Percentiles rank a stretch among this genome's conserved stretches.
phyloP scores from a whole-genome alignment of 2,888 invertebrate species.

The Drosophila suboccidentalis region DNA sequence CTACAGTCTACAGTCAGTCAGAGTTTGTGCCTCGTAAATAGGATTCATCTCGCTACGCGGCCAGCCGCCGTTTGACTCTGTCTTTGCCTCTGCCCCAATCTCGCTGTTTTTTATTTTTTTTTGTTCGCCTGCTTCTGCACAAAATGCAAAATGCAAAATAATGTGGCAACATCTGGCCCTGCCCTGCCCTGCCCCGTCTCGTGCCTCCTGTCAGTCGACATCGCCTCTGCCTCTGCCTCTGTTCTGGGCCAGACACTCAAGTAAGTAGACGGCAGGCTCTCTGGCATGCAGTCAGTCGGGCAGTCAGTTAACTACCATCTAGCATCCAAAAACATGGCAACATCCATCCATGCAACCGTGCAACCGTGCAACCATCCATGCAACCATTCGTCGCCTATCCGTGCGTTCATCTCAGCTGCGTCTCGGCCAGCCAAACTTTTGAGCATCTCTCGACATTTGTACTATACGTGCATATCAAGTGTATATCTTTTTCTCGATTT shows the following conservation, averaged over 20 bases:
- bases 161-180: constrained; percentile 62
- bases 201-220: constrained; percentile 22
- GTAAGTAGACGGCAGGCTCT: constrained; percentile 49
- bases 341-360: constrained; percentile 23
- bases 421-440: constrained; percentile 67
- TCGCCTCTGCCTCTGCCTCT: constrained; percentile 66
- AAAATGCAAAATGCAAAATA: constrained; percentile 81
- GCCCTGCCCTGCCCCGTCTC: constrained; percentile 5
- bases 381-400: constrained; percentile 51
- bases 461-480: constrained; percentile 64
- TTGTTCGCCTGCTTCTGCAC: constrained; percentile 60
- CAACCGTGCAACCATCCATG: constrained; percentile 36
- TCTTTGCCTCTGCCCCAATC: constrained; percentile 29
- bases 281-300: constrained; percentile 28
- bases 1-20: constrained; percentile 52
- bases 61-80: constrained; percentile 62
- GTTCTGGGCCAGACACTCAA: constrained; percentile 75
- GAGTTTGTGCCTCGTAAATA: constrained; percentile 74
- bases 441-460: constrained; percentile 56
- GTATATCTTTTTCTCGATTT: constrained; percentile 63
- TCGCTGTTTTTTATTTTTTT: constrained; percentile 16
- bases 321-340: constrained; percentile 46
- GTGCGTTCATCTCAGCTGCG: constrained; percentile 68
- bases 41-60: constrained; percentile 77
- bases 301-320: constrained; percentile 62